Evolutionary conservation across 2,113 vertebrate species (phyloP).

Genomic region (Oreochromis tanganicae): DNA sequence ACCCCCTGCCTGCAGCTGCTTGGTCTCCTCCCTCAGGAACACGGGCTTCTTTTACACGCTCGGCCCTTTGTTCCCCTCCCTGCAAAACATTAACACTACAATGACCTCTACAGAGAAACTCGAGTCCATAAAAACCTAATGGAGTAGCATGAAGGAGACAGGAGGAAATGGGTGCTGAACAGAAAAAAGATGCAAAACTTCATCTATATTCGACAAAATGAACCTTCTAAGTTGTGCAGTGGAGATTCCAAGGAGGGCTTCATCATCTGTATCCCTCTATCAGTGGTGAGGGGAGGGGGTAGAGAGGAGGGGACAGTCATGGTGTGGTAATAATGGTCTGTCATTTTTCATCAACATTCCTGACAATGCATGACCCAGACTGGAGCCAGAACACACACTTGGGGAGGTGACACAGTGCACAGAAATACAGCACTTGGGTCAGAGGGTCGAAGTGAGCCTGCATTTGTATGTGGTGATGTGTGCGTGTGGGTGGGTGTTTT

Average conservation of each 20-base stretch:
- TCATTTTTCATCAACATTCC: constrained; percentile 71
- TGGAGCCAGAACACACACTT: constrained; percentile 59
- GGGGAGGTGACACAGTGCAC: constrained; percentile 39
- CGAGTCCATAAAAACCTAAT: constrained; percentile 47
- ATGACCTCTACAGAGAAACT: constrained; percentile 53
- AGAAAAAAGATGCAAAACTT: neutral
- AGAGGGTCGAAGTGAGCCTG: neutral
- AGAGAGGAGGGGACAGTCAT: constrained; percentile 17
- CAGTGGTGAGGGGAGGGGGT: neutral
- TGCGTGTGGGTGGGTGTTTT: neutral
- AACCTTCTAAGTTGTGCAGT: neutral
- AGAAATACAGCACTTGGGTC: constrained; percentile 58
- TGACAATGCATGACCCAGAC: constrained; percentile 62
- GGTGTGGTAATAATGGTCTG: constrained; percentile 59
- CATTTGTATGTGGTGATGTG: neutral
- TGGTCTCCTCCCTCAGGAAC: constrained; percentile 54
- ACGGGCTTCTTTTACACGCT: constrained; percentile 53
- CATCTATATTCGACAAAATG: neutral
- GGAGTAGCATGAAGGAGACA: constrained; percentile 12
- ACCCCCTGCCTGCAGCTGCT: constrained; percentile 60
- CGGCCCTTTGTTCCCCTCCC: constrained; percentile 43
- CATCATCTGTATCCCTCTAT: constrained; percentile 11
- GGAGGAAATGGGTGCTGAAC: neutral
- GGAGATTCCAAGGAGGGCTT: neutral
- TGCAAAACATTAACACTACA: constrained; percentile 61